Evolutionary conservation across 2,113 vertebrate species (phyloP).

Genomic region (Dicrurus megarhynchus): DNA sequence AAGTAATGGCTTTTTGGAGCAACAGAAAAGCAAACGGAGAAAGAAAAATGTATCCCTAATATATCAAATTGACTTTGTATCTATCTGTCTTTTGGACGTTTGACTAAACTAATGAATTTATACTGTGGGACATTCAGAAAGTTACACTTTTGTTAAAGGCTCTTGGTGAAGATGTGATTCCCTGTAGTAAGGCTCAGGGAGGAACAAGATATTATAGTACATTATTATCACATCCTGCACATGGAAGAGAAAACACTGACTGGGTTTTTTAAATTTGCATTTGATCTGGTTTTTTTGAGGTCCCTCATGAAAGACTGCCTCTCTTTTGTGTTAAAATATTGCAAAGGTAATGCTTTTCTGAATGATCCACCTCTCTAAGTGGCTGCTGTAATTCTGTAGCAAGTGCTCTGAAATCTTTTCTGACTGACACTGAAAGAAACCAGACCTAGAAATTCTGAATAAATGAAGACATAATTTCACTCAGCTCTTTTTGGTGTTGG

Average conservation of each 20-base stretch:
- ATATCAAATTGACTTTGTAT: neutral
- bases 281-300: neutral
- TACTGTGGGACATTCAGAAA: neutral
- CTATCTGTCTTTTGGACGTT: neutral
- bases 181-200: neutral
- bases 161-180: neutral
- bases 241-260: neutral
- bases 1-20: neutral
- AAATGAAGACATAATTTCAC: neutral
- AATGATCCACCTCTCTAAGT: neutral
- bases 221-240: neutral
- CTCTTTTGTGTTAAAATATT: neutral
- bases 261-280: neutral
- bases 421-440: neutral
- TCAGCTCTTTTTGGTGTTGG: neutral
- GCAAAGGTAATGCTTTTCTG: neutral
- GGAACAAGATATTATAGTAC: neutral
- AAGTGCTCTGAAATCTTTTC: neutral
- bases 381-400: neutral
- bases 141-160: neutral
- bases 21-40: neutral
- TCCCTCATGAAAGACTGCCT: neutral
- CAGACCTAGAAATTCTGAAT: neutral
- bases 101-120: neutral
- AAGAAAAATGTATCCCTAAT: neutral